These are phyloP conservation scores for Melanotaenia maccullochi DNA, from an alignment of 2,797 vertebrate genomes.

Conservation along the genomic window DNA sequence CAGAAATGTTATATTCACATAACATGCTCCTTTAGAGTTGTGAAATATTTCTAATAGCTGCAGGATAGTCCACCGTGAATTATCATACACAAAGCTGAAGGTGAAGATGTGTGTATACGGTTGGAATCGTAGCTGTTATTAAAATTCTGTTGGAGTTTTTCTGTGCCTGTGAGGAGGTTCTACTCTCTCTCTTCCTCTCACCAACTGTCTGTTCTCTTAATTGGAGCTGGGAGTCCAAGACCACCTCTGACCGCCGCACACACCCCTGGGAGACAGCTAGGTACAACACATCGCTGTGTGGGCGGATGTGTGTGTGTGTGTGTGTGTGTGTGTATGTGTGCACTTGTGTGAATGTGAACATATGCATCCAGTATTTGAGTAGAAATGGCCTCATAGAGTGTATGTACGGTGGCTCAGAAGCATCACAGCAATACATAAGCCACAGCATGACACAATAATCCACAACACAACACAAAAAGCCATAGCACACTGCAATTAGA, in stretches of 20 bases:
- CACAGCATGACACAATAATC: no score
- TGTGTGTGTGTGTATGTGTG: conserved; percentile 4
- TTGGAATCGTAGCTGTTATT: conserved; percentile 55
- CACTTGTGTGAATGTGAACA: neutral
- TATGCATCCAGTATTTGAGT: neutral
- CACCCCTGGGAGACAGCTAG: conserved; percentile 51
- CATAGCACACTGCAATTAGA: no score
- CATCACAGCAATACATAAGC: no score
- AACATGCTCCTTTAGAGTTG: neutral
- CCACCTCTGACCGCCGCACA: conserved; percentile 53
- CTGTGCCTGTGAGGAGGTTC: conserved; percentile 45
- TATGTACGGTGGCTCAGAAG: no score
- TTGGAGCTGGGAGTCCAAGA: conserved; percentile 69
- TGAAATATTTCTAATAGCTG: conserved; percentile 12
- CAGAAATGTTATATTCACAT: conserved; percentile 20
- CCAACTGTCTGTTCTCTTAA: conserved; percentile 72
- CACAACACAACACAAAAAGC: no score
- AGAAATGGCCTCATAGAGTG: neutral
- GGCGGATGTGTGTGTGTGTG: neutral
- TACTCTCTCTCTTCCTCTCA: conserved; percentile 33
- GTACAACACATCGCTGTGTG: conserved; percentile 40
- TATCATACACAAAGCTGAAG: conserved; percentile 37
- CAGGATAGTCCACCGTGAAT: conserved; percentile 27
- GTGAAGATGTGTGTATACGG: conserved; percentile 16
- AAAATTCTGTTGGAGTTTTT: conserved; percentile 67